Percentiles rank a stretch among this genome's conserved stretches.
These are phyloP conservation scores for Nemotelus nigrinus DNA, from an alignment of 2,888 invertebrate genomes.

Conservation along the genomic window DNA sequence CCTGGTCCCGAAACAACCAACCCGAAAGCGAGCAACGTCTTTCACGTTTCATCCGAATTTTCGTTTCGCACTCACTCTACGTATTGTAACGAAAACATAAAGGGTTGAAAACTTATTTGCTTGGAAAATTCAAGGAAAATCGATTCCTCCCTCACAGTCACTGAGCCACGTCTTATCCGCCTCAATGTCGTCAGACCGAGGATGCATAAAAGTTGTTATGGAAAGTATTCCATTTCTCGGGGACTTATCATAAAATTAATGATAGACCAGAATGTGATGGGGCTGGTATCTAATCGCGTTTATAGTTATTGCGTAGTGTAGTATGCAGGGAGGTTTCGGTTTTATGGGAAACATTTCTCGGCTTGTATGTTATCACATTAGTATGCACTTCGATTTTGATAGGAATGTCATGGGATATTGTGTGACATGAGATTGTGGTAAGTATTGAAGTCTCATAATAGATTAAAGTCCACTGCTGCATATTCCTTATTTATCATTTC, in stretches of 20 bases:
- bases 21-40: slow-evolving; percentile 43
- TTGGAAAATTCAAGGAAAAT: slow-evolving; percentile 48
- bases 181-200: slow-evolving; percentile 3
- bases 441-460: too few relatives aligned
- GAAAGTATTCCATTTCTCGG: slow-evolving; percentile 26
- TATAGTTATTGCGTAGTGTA: slow-evolving; percentile 1
- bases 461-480: too few relatives aligned
- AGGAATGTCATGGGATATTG: too few relatives aligned
- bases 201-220: slow-evolving; percentile 31
- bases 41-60: slow-evolving; percentile 48
- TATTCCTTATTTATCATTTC: too few relatives aligned
- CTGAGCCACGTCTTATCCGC: slow-evolving; percentile 21
- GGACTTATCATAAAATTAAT: slow-evolving; percentile 50
- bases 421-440: too few relatives aligned
- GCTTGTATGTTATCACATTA: too few relatives aligned
- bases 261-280: slow-evolving; percentile 35
- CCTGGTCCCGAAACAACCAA: slow-evolving; percentile 36
- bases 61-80: slow-evolving; percentile 48
- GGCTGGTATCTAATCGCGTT: neutral
- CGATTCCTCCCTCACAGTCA: slow-evolving; percentile 42
- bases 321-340: neutral
- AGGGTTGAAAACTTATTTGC: slow-evolving; percentile 47
- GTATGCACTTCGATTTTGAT: too few relatives aligned
- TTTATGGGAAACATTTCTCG: too few relatives aligned
- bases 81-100: slow-evolving; percentile 39